Evolutionary conservation across 2,113 vertebrate genomes (phyloP).

Genomic region (Osmerus mordax): DNA sequence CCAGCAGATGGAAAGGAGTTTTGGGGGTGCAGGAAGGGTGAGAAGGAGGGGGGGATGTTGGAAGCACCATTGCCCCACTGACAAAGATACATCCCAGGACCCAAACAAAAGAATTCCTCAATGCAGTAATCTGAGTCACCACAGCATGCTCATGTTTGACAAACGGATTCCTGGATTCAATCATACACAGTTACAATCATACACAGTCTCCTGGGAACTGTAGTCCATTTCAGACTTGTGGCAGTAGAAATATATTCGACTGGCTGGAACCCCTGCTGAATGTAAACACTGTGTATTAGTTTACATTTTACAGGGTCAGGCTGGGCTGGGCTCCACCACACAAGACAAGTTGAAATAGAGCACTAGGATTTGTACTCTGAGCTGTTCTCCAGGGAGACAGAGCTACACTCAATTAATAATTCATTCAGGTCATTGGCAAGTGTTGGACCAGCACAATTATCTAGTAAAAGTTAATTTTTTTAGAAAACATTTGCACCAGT

Average conservation of each 20-base stretch:
- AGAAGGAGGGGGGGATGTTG: neutral
- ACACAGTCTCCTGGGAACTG: constrained; percentile 22
- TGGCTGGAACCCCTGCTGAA: constrained; percentile 8
- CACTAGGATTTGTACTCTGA: too few relatives aligned
- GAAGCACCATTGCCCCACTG: constrained; percentile 30
- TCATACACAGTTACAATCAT: constrained; percentile 31
- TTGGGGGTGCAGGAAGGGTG: neutral
- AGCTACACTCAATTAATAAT: too few relatives aligned
- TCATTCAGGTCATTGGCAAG: too few relatives aligned
- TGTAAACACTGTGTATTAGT: constrained; percentile 6
- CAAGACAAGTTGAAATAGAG: too few relatives aligned
- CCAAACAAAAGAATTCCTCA: constrained; percentile 43
- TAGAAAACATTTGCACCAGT: too few relatives aligned
- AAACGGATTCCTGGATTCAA: constrained; percentile 30
- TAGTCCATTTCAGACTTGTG: neutral
- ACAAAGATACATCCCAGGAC: constrained; percentile 40
- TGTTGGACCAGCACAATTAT: too few relatives aligned
- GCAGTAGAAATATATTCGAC: too few relatives aligned
- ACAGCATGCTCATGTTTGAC: constrained; percentile 49
- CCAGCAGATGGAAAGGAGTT: neutral
- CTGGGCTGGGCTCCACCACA: too few relatives aligned
- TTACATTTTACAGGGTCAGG: too few relatives aligned
- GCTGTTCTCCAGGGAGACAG: too few relatives aligned
- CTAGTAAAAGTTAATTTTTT: too few relatives aligned
- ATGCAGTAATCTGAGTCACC: constrained; percentile 1